Conservation (phyloP, 2,113 vertebrate genomes). For the Mungos mungo region DNA sequence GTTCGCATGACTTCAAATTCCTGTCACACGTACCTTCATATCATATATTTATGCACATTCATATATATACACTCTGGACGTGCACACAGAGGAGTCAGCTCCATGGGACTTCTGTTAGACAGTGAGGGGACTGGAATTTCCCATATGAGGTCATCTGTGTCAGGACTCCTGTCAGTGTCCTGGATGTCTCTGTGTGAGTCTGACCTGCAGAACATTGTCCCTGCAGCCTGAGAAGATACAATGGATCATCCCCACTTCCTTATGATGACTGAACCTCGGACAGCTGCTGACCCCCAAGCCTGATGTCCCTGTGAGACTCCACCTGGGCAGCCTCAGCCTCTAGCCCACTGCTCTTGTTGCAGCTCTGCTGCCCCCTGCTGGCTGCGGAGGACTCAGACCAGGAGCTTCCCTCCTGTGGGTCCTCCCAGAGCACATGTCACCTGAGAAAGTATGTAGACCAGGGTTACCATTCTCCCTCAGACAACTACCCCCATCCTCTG, state of each 20-base stretch:
- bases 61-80: background rate
- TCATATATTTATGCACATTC: background rate
- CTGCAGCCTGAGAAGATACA: background rate
- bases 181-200: no score
- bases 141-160: no score
- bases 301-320: background rate
- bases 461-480: background rate
- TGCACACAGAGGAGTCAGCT: background rate
- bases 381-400: background rate
- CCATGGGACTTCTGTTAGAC: background rate
- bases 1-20: background rate
- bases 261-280: background rate
- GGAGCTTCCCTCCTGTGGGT: background rate
- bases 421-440: background rate
- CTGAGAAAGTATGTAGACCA: background rate
- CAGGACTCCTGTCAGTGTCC: no score
- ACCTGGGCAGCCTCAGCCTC: background rate
- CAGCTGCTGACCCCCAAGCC: background rate
- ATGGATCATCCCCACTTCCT: background rate
- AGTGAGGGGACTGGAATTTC: background rate
- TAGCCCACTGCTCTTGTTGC: background rate
- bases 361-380: background rate
- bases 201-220: background rate
- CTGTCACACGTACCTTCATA: background rate
- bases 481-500: accelerated